phyloP scores from a whole-genome alignment of 2,113 vertebrate genomes.

The Bubalus kerabau region DNA sequence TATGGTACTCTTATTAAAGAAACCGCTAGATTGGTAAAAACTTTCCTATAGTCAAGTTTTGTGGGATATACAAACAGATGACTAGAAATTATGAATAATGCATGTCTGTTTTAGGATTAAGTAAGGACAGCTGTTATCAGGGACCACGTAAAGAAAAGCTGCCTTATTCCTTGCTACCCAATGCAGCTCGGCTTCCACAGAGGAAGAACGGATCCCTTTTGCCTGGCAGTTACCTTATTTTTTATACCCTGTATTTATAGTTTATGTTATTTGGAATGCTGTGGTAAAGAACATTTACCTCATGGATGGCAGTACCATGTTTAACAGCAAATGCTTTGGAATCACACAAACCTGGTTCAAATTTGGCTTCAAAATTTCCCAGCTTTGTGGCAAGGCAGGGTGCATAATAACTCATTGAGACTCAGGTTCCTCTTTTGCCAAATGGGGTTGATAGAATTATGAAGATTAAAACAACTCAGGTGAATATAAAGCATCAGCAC shows the following conservation, averaged over 20 bases:
- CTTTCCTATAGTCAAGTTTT: background rate
- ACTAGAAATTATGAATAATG: constrained; percentile 1
- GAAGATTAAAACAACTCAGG: background rate
- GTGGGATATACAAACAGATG: background rate
- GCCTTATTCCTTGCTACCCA: background rate
- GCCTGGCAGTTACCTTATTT: background rate
- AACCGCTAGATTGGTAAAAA: background rate
- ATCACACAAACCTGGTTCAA: background rate
- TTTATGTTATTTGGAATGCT: background rate
- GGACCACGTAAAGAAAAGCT: background rate
- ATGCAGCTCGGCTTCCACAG: background rate
- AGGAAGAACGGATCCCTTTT: background rate
- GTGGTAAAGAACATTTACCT: background rate
- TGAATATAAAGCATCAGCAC: background rate
- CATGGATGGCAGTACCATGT: background rate
- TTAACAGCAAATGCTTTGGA: background rate
- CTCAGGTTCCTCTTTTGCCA: background rate
- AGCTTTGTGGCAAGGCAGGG: background rate
- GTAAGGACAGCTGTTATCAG: background rate
- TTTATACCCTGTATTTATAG: background rate
- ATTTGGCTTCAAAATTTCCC: background rate
- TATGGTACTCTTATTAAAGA: background rate
- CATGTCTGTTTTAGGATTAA: background rate
- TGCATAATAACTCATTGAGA: background rate
- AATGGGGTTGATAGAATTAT: background rate